These are phyloP conservation scores for Tipula unca DNA, from an alignment of 2,888 invertebrate genomes.

Conservation along the genomic window DNA sequence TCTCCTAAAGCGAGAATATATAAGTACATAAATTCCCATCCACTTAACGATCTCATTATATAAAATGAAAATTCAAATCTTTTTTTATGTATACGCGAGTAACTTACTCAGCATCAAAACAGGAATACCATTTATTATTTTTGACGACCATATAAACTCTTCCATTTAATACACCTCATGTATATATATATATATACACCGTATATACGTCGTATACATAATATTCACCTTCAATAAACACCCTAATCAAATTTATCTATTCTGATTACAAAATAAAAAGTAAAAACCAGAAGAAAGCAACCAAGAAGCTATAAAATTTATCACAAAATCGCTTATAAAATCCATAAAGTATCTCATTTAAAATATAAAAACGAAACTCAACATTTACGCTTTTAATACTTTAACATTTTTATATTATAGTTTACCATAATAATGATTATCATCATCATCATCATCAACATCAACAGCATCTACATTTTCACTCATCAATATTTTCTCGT, in stretches of 20 bases:
- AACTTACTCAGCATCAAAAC: background rate
- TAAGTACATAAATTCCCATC: background rate
- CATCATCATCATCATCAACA: background rate
- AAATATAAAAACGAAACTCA: background rate
- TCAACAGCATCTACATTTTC: background rate
- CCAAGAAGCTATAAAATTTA: background rate
- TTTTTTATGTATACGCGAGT: background rate
- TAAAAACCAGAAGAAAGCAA: background rate
- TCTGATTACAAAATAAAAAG: background rate
- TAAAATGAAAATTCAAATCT: background rate
- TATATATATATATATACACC: background rate
- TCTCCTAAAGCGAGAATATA: background rate
- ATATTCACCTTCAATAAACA: background rate
- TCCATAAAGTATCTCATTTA: background rate
- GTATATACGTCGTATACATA: background rate
- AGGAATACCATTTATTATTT: background rate
- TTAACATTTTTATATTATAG: conserved; percentile 14
- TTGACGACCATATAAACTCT: background rate
- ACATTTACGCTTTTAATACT: conserved; percentile 1
- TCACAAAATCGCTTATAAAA: conserved; percentile 14
- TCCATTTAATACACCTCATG: background rate
- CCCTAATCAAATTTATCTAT: conserved; percentile 8
- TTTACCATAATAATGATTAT: background rate
- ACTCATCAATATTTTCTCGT: background rate
- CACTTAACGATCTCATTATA: background rate